These are phyloP conservation scores for Bombus terrestris DNA, from an alignment of 1,140 invertebrate species.

Conservation along the genomic window DNA sequence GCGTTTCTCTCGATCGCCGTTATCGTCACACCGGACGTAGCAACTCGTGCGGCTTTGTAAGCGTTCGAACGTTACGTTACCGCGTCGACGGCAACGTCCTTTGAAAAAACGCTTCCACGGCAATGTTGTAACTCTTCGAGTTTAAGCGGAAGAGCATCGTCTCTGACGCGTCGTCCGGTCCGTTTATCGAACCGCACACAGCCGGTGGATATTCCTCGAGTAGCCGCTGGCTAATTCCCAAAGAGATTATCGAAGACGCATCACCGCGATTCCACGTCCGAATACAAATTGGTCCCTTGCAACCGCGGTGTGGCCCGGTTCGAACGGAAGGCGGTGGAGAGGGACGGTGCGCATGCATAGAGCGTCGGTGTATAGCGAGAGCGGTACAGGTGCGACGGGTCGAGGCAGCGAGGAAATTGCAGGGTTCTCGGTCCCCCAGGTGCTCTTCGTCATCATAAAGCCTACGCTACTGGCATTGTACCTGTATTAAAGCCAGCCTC, in stretches of 20 bases:
- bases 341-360: slow-evolving; percentile 9
- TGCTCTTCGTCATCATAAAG: slow-evolving; percentile 83
- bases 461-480: slow-evolving; percentile 78
- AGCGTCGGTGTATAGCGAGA: slow-evolving; percentile 45
- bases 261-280: slow-evolving; percentile 65
- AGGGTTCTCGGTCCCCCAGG: slow-evolving; percentile 78
- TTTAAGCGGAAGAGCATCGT: no score
- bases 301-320: slow-evolving; percentile 56
- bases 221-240: slow-evolving; percentile 61
- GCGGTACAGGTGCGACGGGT: slow-evolving; percentile 65
- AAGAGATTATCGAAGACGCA: slow-evolving; percentile 72
- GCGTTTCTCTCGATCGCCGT: background rate
- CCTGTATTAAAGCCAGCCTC: slow-evolving; percentile 78
- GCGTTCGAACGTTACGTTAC: background rate
- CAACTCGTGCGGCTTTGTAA: background rate
- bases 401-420: slow-evolving; percentile 77
- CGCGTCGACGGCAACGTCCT: background rate
- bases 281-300: slow-evolving; percentile 74
- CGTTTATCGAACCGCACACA: slow-evolving; percentile 18
- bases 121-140: no score
- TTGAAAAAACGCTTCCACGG: no score
- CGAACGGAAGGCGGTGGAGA: background rate
- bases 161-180: background rate
- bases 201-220: slow-evolving; percentile 24
- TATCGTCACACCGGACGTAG: no score